Conservation (phyloP, 2,888 invertebrate species). For the Macroteleia sp. region DNA sequence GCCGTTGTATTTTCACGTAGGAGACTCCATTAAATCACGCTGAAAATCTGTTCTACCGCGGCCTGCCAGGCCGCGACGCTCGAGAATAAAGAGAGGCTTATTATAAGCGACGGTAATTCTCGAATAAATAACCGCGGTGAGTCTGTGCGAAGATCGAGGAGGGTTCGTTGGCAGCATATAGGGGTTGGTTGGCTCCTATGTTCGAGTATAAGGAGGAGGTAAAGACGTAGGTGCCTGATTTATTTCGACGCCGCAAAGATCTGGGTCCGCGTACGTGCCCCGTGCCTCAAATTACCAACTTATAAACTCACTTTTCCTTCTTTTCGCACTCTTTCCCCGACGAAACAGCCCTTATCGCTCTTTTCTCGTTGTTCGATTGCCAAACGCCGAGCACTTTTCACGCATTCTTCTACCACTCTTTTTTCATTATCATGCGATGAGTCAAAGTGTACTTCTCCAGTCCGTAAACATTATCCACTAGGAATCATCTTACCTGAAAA, state of each 20-base stretch:
- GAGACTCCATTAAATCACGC: constrained; percentile 82
- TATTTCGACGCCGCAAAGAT: constrained; percentile 83
- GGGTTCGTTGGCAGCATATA: constrained; percentile 66
- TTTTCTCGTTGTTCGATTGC: constrained; percentile 57
- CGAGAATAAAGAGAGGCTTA: constrained; percentile 83
- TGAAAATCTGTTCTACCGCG: constrained; percentile 80
- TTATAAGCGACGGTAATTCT: constrained; percentile 84
- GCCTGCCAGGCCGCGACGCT: constrained; percentile 74
- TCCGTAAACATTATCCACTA: constrained; percentile 32
- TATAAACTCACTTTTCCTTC: constrained; percentile 80
- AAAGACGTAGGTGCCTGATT: constrained; percentile 81
- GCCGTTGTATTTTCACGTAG: constrained; percentile 71
- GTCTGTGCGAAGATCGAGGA: constrained; percentile 76
- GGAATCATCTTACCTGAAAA: constrained; percentile 43
- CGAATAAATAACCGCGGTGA: constrained; percentile 82
- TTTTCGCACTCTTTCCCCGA: constrained; percentile 50
- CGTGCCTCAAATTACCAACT: constrained; percentile 84
- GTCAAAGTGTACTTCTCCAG: too few relatives aligned
- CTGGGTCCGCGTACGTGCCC: constrained; percentile 83
- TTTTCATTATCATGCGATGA: constrained; percentile 17
- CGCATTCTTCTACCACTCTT: constrained; percentile 27
- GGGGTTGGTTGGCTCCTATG: constrained; percentile 48
- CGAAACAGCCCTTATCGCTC: constrained; percentile 58
- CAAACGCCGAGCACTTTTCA: constrained; percentile 41
- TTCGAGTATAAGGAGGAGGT: constrained; percentile 63